phyloP scores from a whole-genome alignment of 2,797 vertebrate genomes.

The Poecilia wingei region DNA sequence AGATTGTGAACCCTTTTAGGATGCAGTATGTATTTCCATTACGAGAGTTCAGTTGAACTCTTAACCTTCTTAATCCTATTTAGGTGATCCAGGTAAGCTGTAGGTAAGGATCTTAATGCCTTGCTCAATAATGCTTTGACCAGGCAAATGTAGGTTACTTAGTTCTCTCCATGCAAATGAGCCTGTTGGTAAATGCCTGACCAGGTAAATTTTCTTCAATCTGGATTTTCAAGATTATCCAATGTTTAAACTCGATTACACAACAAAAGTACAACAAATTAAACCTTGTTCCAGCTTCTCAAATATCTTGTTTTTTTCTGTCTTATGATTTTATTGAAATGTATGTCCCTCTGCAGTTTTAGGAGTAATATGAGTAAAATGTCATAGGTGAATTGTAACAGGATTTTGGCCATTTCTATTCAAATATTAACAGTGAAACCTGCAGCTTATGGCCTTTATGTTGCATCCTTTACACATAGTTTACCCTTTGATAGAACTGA shows the following conservation, averaged over 20 bases:
- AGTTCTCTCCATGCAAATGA: background rate
- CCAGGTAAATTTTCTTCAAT: background rate
- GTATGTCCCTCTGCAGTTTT: background rate
- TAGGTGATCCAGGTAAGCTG: constrained; percentile 20
- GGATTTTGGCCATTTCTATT: background rate
- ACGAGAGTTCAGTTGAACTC: background rate
- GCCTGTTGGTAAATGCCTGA: background rate
- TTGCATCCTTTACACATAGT: background rate
- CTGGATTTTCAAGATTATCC: background rate
- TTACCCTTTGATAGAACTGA: background rate
- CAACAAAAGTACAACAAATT: background rate
- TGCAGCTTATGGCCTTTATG: background rate
- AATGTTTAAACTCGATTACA: background rate
- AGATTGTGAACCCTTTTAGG: background rate
- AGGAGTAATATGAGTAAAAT: background rate
- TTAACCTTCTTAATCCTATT: constrained; percentile 5
- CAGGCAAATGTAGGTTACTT: constrained; percentile 7
- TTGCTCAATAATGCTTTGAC: constrained; percentile 2
- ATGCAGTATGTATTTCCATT: background rate
- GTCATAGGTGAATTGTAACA: background rate
- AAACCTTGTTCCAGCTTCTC: background rate
- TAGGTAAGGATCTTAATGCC: constrained; percentile 7
- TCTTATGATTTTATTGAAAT: background rate
- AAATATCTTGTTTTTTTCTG: background rate
- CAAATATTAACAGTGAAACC: background rate